These are phyloP conservation scores for Ficedula albicollis DNA, from an alignment of 2,797 vertebrate genomes.

Conservation along the genomic window DNA sequence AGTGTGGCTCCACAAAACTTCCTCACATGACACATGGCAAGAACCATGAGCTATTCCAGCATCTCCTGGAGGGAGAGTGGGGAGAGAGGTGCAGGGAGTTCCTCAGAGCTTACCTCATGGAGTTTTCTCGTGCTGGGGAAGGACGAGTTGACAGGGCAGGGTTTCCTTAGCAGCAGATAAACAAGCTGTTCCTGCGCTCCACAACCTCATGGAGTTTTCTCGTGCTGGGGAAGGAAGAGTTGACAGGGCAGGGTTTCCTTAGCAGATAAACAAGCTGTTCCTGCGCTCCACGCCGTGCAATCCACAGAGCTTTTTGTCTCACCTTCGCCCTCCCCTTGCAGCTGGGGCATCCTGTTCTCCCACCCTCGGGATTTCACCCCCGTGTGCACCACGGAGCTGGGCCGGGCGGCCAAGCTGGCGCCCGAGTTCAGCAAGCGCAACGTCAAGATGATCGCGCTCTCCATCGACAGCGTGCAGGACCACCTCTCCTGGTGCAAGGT, in stretches of 20 bases:
- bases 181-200: too few species aligned
- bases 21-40: neutral
- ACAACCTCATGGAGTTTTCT: neutral
- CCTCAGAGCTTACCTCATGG: neutral
- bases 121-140: neutral
- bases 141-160: neutral
- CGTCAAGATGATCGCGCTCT: conserved; percentile 94
- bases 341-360: conserved; percentile 97
- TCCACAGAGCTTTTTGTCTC: neutral
- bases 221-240: neutral
- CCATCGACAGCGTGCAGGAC: conserved; percentile 91
- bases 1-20: neutral
- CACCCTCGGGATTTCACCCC: conserved; percentile 96
- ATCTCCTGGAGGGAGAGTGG: neutral
- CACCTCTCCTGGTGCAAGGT: conserved; percentile 95
- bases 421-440: conserved; percentile 88
- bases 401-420: conserved; percentile 83
- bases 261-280: neutral
- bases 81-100: neutral
- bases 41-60: neutral
- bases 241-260: neutral
- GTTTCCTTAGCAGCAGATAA: neutral
- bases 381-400: conserved; percentile 95
- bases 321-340: conserved; percentile 46
- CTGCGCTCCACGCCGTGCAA: rapidly evolving